Evolutionary conservation across 2,797 vertebrate genomes (phyloP), one percentile per base, ranked within the genome.

Genomic region (Vireo griseus): DNA sequence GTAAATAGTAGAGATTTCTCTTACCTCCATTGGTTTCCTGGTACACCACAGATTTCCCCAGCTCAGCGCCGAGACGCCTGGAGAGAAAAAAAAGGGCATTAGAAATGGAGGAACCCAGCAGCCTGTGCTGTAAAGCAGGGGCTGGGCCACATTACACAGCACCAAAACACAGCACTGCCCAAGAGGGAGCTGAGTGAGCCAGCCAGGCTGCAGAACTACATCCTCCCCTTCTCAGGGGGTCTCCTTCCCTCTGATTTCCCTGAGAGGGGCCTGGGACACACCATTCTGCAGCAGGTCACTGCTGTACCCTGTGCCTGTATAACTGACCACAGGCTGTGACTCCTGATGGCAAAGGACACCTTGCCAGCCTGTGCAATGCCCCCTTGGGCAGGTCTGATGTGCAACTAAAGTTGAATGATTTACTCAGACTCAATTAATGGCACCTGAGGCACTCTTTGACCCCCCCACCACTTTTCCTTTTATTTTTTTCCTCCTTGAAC

Each of bases 11-110:
- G 74, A 66, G 31, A 25, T 51, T 80, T 73, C 45, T 85, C 96
- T 96, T 84, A 99, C 99, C 99, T 98, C 99, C 98, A 97, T 99
- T 99, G 13, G 99, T 98, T 92, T 99, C 99, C 94, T 99, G 99
- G 90, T 99, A 99, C 15, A 99, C 99, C 83, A 99, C 99, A 62
- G 99, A 99, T 88, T 99, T 99, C 28, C 99, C 99, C 97, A 99
- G 96, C 95, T 99, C 99, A 82, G 99, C 99, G 90, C 99, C 99
- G 2, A 99, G 98, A 59, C 99, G 98, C 96, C 99, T 99, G 90
- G 16, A 51, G 85, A 96, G 78, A 68, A 40, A 73, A 73, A 75
- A 78, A 62, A 73, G 4, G 14, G 75, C 7, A 5, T 82, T 20
- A 63, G 57, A 50, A 58, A 74, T 5, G 8, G n/a, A 86, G 22